These are phyloP conservation scores for Eulemur albifrons DNA, from an alignment of 2,797 vertebrate genomes.

Conservation along the genomic window DNA sequence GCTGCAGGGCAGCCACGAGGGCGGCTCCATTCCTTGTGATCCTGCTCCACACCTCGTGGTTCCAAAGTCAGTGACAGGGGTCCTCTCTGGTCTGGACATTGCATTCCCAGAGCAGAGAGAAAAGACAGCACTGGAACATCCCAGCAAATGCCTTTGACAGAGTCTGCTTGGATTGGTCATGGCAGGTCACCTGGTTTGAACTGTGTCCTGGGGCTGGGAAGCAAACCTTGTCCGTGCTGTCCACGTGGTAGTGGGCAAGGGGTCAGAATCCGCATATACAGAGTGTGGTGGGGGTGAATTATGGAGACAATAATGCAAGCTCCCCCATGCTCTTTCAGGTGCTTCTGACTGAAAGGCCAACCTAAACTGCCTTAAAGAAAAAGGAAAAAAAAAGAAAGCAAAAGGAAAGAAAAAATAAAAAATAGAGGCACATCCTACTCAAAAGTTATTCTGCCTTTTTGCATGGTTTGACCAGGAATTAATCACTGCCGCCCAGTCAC, in stretches of 20 bases:
- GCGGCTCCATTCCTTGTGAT: not conserved
- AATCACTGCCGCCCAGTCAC: accelerated
- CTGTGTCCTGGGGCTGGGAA: not conserved
- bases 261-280: not conserved
- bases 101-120: not conserved
- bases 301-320: too few relatives aligned
- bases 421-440: not conserved
- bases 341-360: not conserved
- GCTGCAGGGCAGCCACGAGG: not conserved
- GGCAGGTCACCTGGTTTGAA: not conserved
- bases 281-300: not conserved
- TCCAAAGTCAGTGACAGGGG: not conserved
- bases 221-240: accelerated
- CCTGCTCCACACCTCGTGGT: not conserved
- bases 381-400: not conserved
- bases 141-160: not conserved
- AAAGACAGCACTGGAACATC: not conserved
- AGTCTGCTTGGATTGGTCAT: not conserved
- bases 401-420: not conserved
- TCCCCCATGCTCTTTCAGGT: not conserved
- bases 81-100: not conserved
- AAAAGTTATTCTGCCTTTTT: not conserved
- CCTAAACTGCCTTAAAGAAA: not conserved
- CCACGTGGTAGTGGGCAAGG: accelerated
- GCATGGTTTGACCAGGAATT: not conserved